Percentiles rank a stretch among this genome's conserved stretches.
Evolutionary conservation across 2,888 invertebrate species (phyloP).

Genomic region (Drosophila merina): DNA sequence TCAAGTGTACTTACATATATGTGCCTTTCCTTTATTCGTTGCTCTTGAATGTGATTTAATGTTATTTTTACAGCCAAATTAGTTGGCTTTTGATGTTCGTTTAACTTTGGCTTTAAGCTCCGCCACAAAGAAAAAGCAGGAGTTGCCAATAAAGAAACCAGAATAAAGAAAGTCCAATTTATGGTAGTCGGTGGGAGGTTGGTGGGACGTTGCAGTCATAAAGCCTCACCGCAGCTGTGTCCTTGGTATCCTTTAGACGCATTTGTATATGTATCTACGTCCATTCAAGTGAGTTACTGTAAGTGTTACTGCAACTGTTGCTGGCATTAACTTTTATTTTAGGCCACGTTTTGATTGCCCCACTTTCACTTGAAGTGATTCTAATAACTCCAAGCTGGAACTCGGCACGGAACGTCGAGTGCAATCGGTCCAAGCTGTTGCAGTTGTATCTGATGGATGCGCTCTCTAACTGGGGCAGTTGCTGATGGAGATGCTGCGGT

Average conservation of each 20-base stretch:
- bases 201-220: constrained; percentile 38
- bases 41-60: constrained; percentile 75
- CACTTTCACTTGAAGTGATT: constrained; percentile 27
- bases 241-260: constrained; percentile 17
- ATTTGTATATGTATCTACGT: constrained; percentile 12
- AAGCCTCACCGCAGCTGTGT: constrained; percentile 39
- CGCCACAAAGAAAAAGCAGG: constrained; percentile 12
- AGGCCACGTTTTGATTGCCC: constrained; percentile 54
- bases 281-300: constrained; percentile 52
- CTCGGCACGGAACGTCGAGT: constrained; percentile 47
- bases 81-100: constrained; percentile 77
- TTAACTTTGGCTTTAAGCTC: constrained; percentile 56
- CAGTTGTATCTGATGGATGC: constrained; percentile 57
- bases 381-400: constrained; percentile 19
- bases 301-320: constrained; percentile 33
- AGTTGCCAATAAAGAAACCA: constrained; percentile 25
- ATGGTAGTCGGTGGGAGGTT: constrained; percentile 19
- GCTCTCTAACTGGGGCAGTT: constrained; percentile 53
- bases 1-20: constrained; percentile 16
- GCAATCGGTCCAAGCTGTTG: constrained; percentile 72
- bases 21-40: constrained; percentile 9
- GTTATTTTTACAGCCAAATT: constrained; percentile 79
- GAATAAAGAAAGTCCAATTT: constrained; percentile 31
- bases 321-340: constrained; percentile 35
- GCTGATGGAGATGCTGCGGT: constrained; percentile 4